Base-by-base conservation (phyloP, 2,888 invertebrate species). In the Lordiphosa andalusiaca region DNA sequence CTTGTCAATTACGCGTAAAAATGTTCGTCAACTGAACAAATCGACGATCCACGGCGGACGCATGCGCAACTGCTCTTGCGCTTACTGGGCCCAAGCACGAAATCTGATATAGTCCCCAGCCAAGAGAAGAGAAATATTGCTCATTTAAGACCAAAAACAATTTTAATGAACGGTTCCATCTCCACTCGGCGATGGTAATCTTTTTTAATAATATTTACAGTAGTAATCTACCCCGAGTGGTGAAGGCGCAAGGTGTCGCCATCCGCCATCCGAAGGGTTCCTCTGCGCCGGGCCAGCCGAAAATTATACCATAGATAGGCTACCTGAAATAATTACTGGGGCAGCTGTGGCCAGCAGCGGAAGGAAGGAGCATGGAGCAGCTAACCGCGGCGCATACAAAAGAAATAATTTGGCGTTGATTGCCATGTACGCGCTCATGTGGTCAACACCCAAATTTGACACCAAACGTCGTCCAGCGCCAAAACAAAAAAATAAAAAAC, bases 391-490 rank as follows among this genome's bases (percentile, higher is more conserved):
- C 58, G 58, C 53, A 53, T 37, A 67, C 38, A 62, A 56, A 53
- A 40, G 42, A 67, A 64, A 75, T 75, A 83, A 85, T 83, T 80
- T 84, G 85, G 85, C 85, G 84, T 80, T 85, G 84, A 80, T 85
- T 80, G 57, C 65, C 85, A 85, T 85, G 84, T 85, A 73, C 77
- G 81, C 83, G 84, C 49, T 69, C 83, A 74, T 80, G 71, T 80
- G 85, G 84, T 77, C 84, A 84, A 85, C 81, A 85, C 81, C 81
- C 73, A 64, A 81, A 83, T 59, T 83, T 81, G 85, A 81, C 80
- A 81, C 85, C 80, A 74, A 67, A 67, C 69, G 55, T 51, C 49
- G 55, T 51, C 49, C 44, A 25, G 44, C n/a, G 38, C 53, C 37
- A 38, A 44, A n/a, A n/a, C n/a, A n/a, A n/a, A n/a, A n/a, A n/a